Evolutionary conservation across 2,113 vertebrate species (phyloP), one percentile per base, ranked within the genome.

Genomic region (Neogobius melanostomus): DNA sequence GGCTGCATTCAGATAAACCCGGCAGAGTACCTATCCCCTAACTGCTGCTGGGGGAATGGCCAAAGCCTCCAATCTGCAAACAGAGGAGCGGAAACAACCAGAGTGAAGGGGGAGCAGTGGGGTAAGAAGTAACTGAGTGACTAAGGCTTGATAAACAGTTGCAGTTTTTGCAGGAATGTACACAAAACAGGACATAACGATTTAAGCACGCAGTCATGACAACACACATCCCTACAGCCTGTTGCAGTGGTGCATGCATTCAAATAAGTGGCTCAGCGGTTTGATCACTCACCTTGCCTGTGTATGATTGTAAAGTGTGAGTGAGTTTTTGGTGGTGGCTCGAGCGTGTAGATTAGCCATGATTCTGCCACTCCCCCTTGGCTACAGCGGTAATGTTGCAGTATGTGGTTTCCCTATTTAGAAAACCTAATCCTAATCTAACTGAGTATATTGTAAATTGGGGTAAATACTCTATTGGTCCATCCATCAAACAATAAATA

Each of bases 1-100:
- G 82, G 76, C 80, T 69, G 71, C 67, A 80, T 85, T 85, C 77
- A 80, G 62, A 73, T 69, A 42, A 70, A 76, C 64, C 36, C 57
- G 76, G 66, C 78, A 75, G 74, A 63, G 52, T 75, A 76, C 68
- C 66, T 70, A 71, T 44, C 56, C 56, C 28, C 56, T 7, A 28
- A 59, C 56, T 64, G 69, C 54, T 79, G 68, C 47, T 5, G 21
- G 72, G 69, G 48, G 6, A 72, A 79, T 45, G n/a, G n/a, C 62
- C 64, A 36, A 59, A 80, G 49, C 81, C 64, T 63, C 74, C 53
- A 72, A 74, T 78, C 50, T 1, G 69, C 56, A 79, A 77, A 75
- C 66, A 71, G 69, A 53, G 8, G 21, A 72, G 51, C 59, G 67
- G 43, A 49, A 72, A 64, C 60, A n/a, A 15, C 56, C 28, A 46